phyloP scores from a whole-genome alignment of 2,113 vertebrate species.

The Eleginops maclovinus region DNA sequence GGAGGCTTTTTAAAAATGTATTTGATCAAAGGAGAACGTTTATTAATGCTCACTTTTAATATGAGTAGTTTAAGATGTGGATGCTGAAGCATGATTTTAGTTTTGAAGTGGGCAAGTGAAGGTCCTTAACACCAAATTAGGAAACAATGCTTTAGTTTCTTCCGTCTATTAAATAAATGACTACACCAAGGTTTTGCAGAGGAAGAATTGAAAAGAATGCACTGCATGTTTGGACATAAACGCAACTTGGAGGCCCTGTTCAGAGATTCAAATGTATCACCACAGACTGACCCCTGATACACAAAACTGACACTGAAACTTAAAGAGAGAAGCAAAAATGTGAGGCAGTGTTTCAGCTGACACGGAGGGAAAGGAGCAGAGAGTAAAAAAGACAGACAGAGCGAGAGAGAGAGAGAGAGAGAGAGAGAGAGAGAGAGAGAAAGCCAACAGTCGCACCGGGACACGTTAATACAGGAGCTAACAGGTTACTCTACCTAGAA shows the following conservation, averaged over 20 bases:
- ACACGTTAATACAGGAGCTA: background rate
- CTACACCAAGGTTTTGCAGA: background rate
- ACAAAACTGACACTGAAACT: background rate
- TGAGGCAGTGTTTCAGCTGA: too few relatives aligned
- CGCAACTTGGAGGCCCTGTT: background rate
- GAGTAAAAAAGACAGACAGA: too few relatives aligned
- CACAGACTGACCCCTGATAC: background rate
- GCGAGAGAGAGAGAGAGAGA: background rate
- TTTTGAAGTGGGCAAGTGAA: background rate
- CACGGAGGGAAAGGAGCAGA: too few relatives aligned
- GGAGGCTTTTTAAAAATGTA: background rate
- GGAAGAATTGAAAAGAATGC: background rate
- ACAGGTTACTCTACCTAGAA: conserved; percentile 83
- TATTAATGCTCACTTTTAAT: background rate
- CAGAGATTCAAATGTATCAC: background rate
- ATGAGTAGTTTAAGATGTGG: background rate
- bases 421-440: background rate
- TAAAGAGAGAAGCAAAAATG: too few relatives aligned
- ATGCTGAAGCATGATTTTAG: background rate
- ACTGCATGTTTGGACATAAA: background rate
- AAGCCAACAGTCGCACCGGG: background rate
- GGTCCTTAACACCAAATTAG: background rate
- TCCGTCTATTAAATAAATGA: background rate
- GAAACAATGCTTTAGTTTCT: background rate
- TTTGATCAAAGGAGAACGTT: background rate